Base-by-base conservation (phyloP, 2,797 vertebrate genomes). In the Rhynchonycteris naso region DNA sequence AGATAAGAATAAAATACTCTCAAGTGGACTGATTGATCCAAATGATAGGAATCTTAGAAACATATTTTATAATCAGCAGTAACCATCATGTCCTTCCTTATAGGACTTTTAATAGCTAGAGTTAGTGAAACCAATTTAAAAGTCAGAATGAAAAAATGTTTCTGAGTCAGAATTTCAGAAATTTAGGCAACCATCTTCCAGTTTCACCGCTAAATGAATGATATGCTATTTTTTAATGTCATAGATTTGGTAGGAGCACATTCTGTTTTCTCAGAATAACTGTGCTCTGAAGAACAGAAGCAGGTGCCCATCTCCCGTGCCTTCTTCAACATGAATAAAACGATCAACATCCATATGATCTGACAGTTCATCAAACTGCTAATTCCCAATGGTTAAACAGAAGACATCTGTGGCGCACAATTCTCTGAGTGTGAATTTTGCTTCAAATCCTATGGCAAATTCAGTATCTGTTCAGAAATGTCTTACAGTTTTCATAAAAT, bases 281-380 rank as follows among this genome's bases (percentile, higher is more conserved):
- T 65, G 74, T 65, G 61, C 61, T 90, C 68, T 4, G 0, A 89
- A 98, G 96, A 81, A 96, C 79, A 93, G 75, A 97, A 91, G 83
- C 97, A 98, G 97, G 96, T 97, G 98, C 85, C 97, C 94, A 85
- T 97, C 90, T 95, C 56, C 65, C 21, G 88, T 56, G 95, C 88
- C 63, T 97, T 97, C 96, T 97, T 97, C 93, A 97, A 56, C 93
- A 90, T 95, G 95, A 98, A 98, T 98, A 93, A 96, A 94, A 90
- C 97, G 97, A 98, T 96, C 97, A 98, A 80, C 90, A 97, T 96
- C 85, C 88, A 90, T 74, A 63, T 38, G 90, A 97, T 96, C 96
- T 7, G 2, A 93, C 68, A 96, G 95, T 96, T 97, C 86, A 95
- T 98, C 95, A 84, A 97, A 97, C 35, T 96, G 91, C 74, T 98